These are phyloP conservation scores for Zaprionus davidi DNA, from an alignment of 1,140 invertebrate genomes.

Conservation along the genomic window DNA sequence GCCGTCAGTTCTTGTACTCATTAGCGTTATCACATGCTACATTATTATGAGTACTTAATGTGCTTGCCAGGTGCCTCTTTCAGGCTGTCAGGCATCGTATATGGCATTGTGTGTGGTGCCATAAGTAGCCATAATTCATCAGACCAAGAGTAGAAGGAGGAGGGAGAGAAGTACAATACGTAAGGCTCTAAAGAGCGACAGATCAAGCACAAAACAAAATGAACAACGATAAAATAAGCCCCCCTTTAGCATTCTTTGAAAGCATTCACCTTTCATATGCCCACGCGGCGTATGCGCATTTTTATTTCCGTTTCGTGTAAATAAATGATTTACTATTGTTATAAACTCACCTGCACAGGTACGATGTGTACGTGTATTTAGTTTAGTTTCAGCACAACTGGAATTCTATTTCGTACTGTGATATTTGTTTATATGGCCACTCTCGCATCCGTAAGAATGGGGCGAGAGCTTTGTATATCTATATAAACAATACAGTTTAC, in stretches of 20 bases:
- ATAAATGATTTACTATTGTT: neutral
- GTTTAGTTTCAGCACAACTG: neutral
- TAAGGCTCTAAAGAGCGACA: neutral
- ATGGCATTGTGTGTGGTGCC: constrained; percentile 13
- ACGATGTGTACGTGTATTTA: neutral
- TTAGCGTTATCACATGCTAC: neutral
- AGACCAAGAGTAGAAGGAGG: neutral
- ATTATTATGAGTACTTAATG: constrained; percentile 15
- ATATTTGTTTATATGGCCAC: constrained; percentile 19
- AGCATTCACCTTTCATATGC: neutral
- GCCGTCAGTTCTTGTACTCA: neutral
- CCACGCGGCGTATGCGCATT: constrained; percentile 39
- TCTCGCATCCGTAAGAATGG: constrained; percentile 1
- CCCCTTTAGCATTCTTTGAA: constrained; percentile 11
- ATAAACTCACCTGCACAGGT: neutral
- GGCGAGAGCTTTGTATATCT: neutral
- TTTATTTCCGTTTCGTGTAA: constrained; percentile 32
- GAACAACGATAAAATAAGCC: neutral
- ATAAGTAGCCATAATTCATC: constrained; percentile 26
- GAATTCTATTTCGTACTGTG: neutral
- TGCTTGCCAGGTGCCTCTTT: constrained; percentile 3
- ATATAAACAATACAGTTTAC: constrained; percentile 48
- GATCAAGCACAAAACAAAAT: constrained; percentile 18
- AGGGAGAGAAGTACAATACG: neutral
- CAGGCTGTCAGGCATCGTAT: neutral